Base-by-base conservation (phyloP, 2,888 invertebrate genomes). In the Buathra laborator region DNA sequence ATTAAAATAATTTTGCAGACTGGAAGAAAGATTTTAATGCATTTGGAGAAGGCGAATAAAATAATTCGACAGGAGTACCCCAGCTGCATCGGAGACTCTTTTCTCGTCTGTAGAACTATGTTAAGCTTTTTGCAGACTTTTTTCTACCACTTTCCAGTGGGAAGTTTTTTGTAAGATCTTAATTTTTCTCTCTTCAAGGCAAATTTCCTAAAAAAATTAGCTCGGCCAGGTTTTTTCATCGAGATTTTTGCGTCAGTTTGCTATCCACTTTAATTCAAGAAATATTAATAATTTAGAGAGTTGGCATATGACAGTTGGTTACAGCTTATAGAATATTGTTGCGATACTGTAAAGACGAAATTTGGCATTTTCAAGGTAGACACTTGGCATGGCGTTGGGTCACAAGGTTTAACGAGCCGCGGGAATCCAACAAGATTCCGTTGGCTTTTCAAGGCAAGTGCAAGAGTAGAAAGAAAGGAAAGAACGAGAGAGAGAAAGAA, bases 351-450 rank as follows among this genome's bases (percentile, higher is more conserved):
- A 37, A 5, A 51, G 59, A 19, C 76, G 53, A 68, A 67, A 56
- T 53, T 53, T 66, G 56, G 64, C 74, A 37, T 81, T 83, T 83
- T 72, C 75, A 68, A 83, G 76, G 81, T 83, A 84, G 83, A 66
- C 70, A 83, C 79, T 86, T 87, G 86, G 86, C 85, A 86, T 83
- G 86, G 24, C 71, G 84, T 81, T 81, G 82, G 71, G 64, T 78
- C 74, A 48, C 74, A 70, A 66, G 81, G 43, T 88, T 86, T 88
- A 89, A 89, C 87, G 87, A 90, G 88, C 87, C 83, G 70, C 86
- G 86, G 87, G 83, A 87, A 86, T 83, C 85, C 70, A 14, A 32
- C 76, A 82, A 84, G 87, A 86, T 87, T 84, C 80, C 67, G 66
- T 85, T 86, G 83, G 86, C 86, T 87, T 86, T 66, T 44, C 14